Base-by-base conservation (phyloP, 2,113 vertebrate species). In the Beaufortia kweichowensis region DNA sequence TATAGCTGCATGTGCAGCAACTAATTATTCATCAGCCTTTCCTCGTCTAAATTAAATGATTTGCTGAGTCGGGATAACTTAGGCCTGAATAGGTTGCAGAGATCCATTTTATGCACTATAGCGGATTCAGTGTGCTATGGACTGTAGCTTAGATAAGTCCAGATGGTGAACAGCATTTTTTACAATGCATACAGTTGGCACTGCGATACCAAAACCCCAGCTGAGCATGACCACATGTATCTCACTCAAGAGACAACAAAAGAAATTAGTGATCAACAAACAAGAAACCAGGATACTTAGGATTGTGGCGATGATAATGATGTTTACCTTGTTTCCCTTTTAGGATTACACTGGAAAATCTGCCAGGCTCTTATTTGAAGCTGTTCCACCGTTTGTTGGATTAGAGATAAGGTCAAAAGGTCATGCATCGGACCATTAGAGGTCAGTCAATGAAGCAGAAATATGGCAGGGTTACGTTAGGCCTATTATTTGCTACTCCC, bases 21-120 rank as follows among this genome's bases (percentile, higher is more conserved):
- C 69, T 41, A 41, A 72, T 59, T 43, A 59, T 57, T 57, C 55
- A 69, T 57, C 53, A 69, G 8, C 48, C 28, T 29, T 66, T 46
- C 14, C 21, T 48, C 8, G 3, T 33, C 14, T 69, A 21, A 67
- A 67, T 29, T 11, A n/a, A 50, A 68, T 66, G 15, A 55, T 19
- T 33, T 33, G 65, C 48, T 53, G n/a, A n/a, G 19, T 53, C 48
- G 21, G 21, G 19, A 53, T n/a, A 19, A 3, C 3, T 48, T 48
- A 17, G 1, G 4, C 43, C 23, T 66, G 28, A 33, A 69, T 69
- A 69, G 5, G n/a, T 23, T 68, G 17, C 5, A 21, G 19, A 14
- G 26, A 3, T 2, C 41, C 10, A 21, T 68, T 66, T 19, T 28
- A 3, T 67, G 41, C 48, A 1, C 28, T 21, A 19, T 28, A n/a